Evolutionary conservation across 2,113 vertebrate genomes (phyloP), one percentile per base, ranked within the genome.

Genomic region (Nothoprocta perdicaria): DNA sequence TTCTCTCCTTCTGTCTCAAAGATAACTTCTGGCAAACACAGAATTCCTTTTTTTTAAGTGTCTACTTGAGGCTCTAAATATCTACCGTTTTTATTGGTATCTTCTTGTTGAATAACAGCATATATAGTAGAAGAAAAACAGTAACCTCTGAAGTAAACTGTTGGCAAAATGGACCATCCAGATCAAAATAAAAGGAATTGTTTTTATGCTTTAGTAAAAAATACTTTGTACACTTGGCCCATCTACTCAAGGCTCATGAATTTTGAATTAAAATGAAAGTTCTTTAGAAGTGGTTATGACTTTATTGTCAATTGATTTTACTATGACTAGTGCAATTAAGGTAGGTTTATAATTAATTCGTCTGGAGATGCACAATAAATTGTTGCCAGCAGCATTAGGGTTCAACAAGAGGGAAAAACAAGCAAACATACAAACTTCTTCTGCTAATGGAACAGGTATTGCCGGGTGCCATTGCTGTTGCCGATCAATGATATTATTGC

Each of bases 221-320:
- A 23, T 69, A 81, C 14, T 87, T 92, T 91, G 67, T 65, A 75
- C 57, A 10, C 21, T 48, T 48, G 48, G 29, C 12, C 60, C 48
- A 63, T 91, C 77, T 94, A 68, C 74, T 80, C 89, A 89, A 95
- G 23, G 65, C 92, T 94, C 81, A 95, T 92, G 57, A 94, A 93
- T 94, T 97, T 94, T 96, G 79, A 95, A 96, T 93, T 86, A 26
- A 77, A 94, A 61, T 41, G 6, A 62, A 92, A 66, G 33, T 74
- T 87, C 35, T 81, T 90, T 87, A 88, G 84, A 87, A 91, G 69
- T 96, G 96, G 96, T 96, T 97, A 96, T 84, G 72, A 89, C 72
- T 82, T 48, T 48, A 48, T 89, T 97, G 96, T 75, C 18, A 92
- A 86, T 95, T 96, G 79, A 96, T 96, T 97, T 95, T 94, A 89